These are phyloP conservation scores for Tokudaia muenninki DNA, from an alignment of 2,797 vertebrate genomes.

Conservation along the genomic window DNA sequence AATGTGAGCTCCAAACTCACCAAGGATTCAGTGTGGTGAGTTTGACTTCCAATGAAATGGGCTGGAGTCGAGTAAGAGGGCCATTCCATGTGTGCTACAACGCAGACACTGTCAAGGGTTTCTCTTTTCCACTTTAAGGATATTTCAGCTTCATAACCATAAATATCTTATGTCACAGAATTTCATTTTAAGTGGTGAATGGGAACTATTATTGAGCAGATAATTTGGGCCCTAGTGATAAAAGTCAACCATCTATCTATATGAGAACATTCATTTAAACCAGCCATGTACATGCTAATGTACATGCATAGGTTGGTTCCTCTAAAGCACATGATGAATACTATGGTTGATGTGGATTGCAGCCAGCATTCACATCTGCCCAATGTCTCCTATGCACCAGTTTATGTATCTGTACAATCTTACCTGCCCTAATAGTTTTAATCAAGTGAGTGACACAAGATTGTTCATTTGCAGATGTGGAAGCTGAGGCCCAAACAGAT, in stretches of 20 bases:
- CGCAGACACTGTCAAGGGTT: background rate
- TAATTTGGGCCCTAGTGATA: slow-evolving; percentile 20
- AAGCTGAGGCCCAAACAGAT: slow-evolving; percentile 18
- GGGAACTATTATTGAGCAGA: slow-evolving; percentile 19
- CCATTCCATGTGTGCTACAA: background rate
- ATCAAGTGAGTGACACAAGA: background rate
- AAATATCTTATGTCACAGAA: slow-evolving; percentile 38
- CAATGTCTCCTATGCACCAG: background rate
- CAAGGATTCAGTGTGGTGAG: slow-evolving; percentile 95
- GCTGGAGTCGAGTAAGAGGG: background rate
- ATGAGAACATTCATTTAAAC: background rate
- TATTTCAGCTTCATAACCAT: background rate
- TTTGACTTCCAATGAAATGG: slow-evolving; percentile 58
- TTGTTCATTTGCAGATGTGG: background rate
- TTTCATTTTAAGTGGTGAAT: slow-evolving; percentile 46
- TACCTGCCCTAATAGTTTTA: background rate
- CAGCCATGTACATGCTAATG: background rate
- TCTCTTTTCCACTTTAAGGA: slow-evolving; percentile 55
- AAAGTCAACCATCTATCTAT: background rate
- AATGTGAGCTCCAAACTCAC: slow-evolving; percentile 91
- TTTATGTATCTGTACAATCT: background rate
- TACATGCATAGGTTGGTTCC: background rate
- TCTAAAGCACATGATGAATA: background rate
- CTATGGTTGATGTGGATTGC: background rate
- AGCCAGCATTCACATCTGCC: background rate